These are phyloP conservation scores for Aricia artaxerxes DNA, from an alignment of 2,888 invertebrate species.

Conservation along the genomic window DNA sequence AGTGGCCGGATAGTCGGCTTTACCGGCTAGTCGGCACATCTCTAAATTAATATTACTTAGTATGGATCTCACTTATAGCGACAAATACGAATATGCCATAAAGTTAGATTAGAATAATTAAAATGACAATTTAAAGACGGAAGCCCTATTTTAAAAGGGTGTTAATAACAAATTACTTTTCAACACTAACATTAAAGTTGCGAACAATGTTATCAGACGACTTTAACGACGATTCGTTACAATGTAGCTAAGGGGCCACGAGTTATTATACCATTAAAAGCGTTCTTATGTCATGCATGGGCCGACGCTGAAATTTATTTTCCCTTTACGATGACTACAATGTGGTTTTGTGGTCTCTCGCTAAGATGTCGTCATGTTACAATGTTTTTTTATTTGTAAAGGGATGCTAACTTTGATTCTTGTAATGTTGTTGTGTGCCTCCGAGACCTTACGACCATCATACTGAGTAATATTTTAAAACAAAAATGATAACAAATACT, in stretches of 20 bases:
- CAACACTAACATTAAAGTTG: constrained; percentile 30
- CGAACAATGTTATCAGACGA: constrained; percentile 33
- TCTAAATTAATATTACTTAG: too few species aligned
- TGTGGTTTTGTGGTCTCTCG: constrained; percentile 43
- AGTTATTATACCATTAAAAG: constrained; percentile 43
- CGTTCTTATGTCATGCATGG: constrained; percentile 43
- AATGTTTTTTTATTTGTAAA: constrained; percentile 9
- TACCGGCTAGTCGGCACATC: too few species aligned
- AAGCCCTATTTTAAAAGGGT: constrained; percentile 17
- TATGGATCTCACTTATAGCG: too few species aligned
- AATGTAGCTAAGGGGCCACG: constrained; percentile 36
- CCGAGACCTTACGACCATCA: too few species aligned
- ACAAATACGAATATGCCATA: too few species aligned
- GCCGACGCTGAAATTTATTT: constrained; percentile 46
- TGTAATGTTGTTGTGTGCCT: too few species aligned
- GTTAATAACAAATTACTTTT: constrained; percentile 32
- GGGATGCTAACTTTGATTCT: too few species aligned
- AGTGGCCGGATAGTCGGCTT: too few species aligned
- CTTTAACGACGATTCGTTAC: constrained; percentile 34
- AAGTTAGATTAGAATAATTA: background rate
- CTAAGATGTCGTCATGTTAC: constrained; percentile 37
- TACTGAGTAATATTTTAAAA: too few species aligned
- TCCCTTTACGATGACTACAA: constrained; percentile 44
- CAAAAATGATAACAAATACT: too few species aligned
- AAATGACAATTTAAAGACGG: background rate